phyloP scores from a whole-genome alignment of 2,888 invertebrate genomes.

The Tridacna gigas region DNA sequence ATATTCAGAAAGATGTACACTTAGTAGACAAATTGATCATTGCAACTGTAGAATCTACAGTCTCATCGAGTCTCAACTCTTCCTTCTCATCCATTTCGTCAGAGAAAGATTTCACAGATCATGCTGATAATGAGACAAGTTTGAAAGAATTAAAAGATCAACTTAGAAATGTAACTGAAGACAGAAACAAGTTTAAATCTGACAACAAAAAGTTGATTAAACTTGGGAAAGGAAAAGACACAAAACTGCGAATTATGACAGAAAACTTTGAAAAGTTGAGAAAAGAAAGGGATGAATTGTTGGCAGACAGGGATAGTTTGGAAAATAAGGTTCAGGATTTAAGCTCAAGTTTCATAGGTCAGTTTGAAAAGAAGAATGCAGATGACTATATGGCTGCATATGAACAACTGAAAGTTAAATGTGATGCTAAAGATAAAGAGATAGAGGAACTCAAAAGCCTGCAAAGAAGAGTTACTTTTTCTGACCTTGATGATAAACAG shows the following conservation, averaged over 20 bases:
- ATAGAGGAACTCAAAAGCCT: constrained; percentile 30
- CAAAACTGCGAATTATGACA: constrained; percentile 59
- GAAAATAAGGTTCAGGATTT: constrained; percentile 60
- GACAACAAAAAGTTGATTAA: constrained; percentile 63
- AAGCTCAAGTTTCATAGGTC: constrained; percentile 22
- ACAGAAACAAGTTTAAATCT: constrained; percentile 58
- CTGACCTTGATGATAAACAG: constrained; percentile 27
- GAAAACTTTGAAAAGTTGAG: constrained; percentile 58
- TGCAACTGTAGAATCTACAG: constrained; percentile 21
- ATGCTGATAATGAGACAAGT: constrained; percentile 10
- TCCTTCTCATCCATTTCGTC: constrained; percentile 52
- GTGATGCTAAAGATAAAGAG: constrained; percentile 50
- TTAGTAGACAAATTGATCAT: background rate
- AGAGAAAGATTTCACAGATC: constrained; percentile 14
- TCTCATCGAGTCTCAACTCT: constrained; percentile 47
- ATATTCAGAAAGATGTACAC: background rate
- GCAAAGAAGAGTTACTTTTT: background rate
- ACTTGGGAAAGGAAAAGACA: constrained; percentile 61
- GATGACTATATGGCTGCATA: constrained; percentile 29
- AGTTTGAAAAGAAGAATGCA: constrained; percentile 1
- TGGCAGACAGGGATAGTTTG: constrained; percentile 54
- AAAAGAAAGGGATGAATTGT: constrained; percentile 47
- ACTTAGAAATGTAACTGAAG: constrained; percentile 38
- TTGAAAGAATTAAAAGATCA: constrained; percentile 33
- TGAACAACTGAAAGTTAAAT: constrained; percentile 40